Conservation (phyloP, 2,888 invertebrate species). For the Andrena praecox region DNA sequence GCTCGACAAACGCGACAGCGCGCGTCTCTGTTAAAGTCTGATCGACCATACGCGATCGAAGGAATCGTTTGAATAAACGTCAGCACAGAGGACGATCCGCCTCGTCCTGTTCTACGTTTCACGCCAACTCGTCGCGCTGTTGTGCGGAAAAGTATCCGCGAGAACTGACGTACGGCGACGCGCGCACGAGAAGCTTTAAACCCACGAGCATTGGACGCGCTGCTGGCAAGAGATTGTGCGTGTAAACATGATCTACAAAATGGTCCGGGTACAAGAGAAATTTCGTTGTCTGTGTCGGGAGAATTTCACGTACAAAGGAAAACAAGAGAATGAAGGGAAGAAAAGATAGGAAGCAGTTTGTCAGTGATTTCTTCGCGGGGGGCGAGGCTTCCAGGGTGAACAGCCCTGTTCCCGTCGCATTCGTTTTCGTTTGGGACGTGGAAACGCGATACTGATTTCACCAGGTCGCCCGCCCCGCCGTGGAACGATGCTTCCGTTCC, state of each 20-base stretch:
- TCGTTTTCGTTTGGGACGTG: not conserved
- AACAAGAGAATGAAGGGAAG: not conserved
- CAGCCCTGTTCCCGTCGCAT: not conserved
- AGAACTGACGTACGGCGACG: slow-evolving; percentile 10
- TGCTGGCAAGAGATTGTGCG: not conserved
- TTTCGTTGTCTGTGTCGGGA: slow-evolving; percentile 39
- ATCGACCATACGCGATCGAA: not conserved
- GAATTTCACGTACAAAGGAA: slow-evolving; percentile 3
- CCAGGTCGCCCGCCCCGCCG: not conserved
- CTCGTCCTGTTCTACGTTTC: not conserved
- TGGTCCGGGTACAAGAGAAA: slow-evolving; percentile 2
- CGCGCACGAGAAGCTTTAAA: not conserved
- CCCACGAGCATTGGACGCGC: not conserved
- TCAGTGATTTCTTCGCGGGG: slow-evolving; percentile 7
- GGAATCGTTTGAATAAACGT: not conserved
- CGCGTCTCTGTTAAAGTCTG: not conserved
- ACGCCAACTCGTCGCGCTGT: not conserved
- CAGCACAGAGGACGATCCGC: slow-evolving; percentile 1
- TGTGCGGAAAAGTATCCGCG: too few relatives aligned
- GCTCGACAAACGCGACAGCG: not conserved
- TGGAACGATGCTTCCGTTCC: not conserved
- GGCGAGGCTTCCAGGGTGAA: not conserved
- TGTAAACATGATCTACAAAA: not conserved
- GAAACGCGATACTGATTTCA: not conserved
- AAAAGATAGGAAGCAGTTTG: not conserved